Evolutionary conservation across 2,113 vertebrate genomes (phyloP).

Genomic region (Bungarus multicinctus): DNA sequence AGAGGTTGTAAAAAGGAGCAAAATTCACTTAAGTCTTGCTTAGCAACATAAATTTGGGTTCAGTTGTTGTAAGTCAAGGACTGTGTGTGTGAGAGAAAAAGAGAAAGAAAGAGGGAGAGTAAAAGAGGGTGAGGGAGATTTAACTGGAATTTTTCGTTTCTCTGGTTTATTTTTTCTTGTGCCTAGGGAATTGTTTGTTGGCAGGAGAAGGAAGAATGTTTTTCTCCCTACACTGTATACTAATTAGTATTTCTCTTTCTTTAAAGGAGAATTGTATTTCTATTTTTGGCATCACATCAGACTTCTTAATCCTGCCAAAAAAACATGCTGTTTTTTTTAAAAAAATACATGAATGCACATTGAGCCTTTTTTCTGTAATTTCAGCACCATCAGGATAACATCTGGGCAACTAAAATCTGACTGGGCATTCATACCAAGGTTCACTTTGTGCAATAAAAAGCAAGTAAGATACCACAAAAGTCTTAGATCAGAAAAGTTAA

Average conservation of each 20-base stretch:
- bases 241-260: background rate
- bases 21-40: background rate
- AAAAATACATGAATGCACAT: background rate
- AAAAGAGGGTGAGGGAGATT: background rate
- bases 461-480: background rate
- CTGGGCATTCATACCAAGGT: constrained; percentile 56
- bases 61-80: background rate
- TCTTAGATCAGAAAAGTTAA: background rate
- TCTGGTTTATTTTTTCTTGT: background rate
- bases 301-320: background rate
- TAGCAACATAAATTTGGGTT: background rate
- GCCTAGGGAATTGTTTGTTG: background rate
- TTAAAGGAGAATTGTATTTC: background rate
- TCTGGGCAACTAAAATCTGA: constrained; percentile 44
- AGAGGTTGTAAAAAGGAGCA: background rate
- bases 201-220: background rate
- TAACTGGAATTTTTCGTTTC: background rate
- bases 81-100: background rate
- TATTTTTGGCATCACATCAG: background rate
- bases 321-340: background rate
- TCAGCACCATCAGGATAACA: background rate
- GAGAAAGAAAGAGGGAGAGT: too few relatives aligned
- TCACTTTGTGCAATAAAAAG: background rate
- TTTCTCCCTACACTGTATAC: background rate
- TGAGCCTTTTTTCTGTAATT: background rate